Percentiles rank a stretch among this genome's conserved stretches.
Evolutionary conservation across 2,888 invertebrate genomes (phyloP).

Genomic region (Caenorhabditis panamensis): DNA sequence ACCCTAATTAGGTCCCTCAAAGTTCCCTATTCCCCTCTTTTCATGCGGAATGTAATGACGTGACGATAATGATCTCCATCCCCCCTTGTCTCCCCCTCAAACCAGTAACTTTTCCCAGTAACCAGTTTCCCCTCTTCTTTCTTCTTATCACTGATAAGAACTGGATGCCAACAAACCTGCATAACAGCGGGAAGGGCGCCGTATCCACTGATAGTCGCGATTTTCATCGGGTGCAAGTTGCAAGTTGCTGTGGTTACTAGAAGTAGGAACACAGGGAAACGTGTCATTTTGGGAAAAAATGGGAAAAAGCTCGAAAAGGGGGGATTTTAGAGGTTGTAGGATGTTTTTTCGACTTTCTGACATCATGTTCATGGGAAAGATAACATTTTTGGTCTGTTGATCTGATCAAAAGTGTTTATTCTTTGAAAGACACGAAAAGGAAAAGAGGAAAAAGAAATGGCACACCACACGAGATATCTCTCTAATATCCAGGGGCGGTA

Average conservation of each 20-base stretch:
- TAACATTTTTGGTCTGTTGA: background rate
- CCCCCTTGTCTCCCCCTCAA: too few relatives aligned
- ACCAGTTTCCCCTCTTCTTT: conserved; percentile 26
- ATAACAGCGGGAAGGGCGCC: conserved; percentile 27
- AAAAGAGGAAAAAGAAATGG: conserved; percentile 20
- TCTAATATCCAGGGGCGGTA: conserved; percentile 77
- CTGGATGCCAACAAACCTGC: conserved; percentile 20
- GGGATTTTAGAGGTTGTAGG: background rate
- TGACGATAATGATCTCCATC: conserved; percentile 3
- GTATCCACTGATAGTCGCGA: conserved; percentile 33
- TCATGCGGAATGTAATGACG: too few relatives aligned
- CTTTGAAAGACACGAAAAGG: conserved; percentile 11
- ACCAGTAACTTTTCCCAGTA: background rate
- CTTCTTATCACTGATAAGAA: background rate
- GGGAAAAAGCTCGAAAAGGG: background rate
- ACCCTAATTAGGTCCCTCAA: too few relatives aligned
- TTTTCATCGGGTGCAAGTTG: conserved; percentile 10
- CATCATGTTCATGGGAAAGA: background rate
- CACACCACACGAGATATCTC: conserved; percentile 9
- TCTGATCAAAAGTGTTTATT: conserved; percentile 31
- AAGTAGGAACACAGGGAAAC: background rate
- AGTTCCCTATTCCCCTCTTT: background rate
- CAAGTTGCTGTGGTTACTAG: background rate
- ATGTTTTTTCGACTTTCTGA: background rate
- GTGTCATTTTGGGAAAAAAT: background rate